Evolutionary conservation across 1,140 invertebrate species (phyloP).

Genomic region (Drosophila parvula): DNA sequence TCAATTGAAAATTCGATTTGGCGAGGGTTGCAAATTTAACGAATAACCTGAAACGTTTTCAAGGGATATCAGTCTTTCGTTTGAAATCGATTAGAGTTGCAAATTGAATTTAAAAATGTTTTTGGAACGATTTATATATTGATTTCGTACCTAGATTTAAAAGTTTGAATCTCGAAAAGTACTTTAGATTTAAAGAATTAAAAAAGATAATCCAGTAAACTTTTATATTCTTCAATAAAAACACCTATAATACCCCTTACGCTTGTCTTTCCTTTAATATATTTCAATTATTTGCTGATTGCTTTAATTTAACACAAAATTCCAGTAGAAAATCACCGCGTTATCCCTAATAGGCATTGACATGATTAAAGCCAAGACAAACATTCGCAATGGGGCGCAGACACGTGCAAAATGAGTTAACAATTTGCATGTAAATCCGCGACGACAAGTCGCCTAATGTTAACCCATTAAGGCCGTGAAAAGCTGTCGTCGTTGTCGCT

Average conservation of each 20-base stretch:
- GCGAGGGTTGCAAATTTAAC: constrained; percentile 12
- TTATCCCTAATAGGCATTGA: constrained; percentile 40
- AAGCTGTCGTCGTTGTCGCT: constrained; percentile 28
- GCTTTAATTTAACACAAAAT: constrained; percentile 17
- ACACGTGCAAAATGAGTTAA: constrained; percentile 60
- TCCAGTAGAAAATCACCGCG: constrained; percentile 19
- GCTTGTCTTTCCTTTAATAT: neutral
- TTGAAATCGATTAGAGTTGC: neutral
- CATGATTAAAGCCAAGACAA: constrained; percentile 43
- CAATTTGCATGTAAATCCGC: constrained; percentile 51
- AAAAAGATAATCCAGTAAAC: neutral
- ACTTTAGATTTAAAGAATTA: neutral
- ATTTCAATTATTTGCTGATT: constrained; percentile 11
- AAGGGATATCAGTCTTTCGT: neutral
- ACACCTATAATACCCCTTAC: neutral
- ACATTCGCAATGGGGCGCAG: constrained; percentile 36
- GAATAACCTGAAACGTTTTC: neutral
- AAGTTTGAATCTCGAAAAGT: neutral
- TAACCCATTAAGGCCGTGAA: constrained; percentile 70
- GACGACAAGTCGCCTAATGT: constrained; percentile 64
- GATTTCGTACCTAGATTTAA: neutral
- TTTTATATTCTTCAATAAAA: neutral
- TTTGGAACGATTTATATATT: neutral
- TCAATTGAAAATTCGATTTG: constrained; percentile 27
- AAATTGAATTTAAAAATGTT: neutral